These are phyloP conservation scores for Drosophila repletoides DNA, from an alignment of 1,140 invertebrate species.

Conservation along the genomic window DNA sequence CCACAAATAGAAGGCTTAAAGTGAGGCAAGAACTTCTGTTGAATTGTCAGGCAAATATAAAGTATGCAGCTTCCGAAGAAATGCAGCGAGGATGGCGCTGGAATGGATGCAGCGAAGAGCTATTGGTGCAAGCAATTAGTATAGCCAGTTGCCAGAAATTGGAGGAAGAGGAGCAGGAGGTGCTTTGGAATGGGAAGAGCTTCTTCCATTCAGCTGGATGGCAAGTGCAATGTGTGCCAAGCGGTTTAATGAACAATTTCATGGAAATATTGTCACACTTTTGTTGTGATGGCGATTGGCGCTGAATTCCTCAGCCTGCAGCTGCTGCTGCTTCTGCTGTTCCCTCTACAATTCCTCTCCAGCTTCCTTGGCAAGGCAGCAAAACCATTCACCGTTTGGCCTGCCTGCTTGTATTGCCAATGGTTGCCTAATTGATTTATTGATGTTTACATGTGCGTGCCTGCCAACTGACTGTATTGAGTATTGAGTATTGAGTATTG, in stretches of 20 bases:
- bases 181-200: background rate
- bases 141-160: slow-evolving; percentile 57
- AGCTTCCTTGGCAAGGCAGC: slow-evolving; percentile 1
- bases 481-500: background rate
- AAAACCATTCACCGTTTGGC: slow-evolving; percentile 60
- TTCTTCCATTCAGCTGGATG: too few relatives aligned
- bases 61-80: slow-evolving; percentile 70
- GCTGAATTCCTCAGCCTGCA: slow-evolving; percentile 67
- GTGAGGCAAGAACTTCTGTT: slow-evolving; percentile 47
- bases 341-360: slow-evolving; percentile 3
- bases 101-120: slow-evolving; percentile 4
- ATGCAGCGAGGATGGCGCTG: slow-evolving; percentile 53
- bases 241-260: slow-evolving; percentile 80
- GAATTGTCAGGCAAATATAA: slow-evolving; percentile 73
- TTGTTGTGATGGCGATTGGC: slow-evolving; percentile 66
- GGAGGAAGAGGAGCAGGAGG: background rate
- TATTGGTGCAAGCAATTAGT: slow-evolving; percentile 72
- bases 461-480: slow-evolving; percentile 30
- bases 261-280: slow-evolving; percentile 81
- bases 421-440: slow-evolving; percentile 80
- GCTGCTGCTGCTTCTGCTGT: slow-evolving; percentile 5
- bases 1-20: background rate
- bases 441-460: slow-evolving; percentile 80
- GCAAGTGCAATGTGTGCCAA: slow-evolving; percentile 77
- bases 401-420: slow-evolving; percentile 47